Conservation (phyloP, 2,888 invertebrate species). For the Coenonympha arcania region DNA sequence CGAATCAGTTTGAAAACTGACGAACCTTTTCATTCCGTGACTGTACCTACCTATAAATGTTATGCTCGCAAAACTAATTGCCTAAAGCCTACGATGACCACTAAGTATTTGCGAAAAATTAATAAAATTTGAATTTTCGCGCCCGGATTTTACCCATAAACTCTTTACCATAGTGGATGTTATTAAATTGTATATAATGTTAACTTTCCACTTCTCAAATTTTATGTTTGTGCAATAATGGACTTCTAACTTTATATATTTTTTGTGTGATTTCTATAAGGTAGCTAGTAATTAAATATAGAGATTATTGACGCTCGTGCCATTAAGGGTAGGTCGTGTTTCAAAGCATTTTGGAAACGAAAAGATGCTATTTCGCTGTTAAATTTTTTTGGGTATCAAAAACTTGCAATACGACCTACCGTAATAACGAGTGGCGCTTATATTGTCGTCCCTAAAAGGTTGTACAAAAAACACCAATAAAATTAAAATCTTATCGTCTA, state of each 20-base stretch:
- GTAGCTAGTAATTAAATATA: background rate
- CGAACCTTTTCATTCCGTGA: too few relatives aligned
- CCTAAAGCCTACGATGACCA: too few relatives aligned
- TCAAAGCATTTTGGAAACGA: background rate
- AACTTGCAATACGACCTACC: background rate
- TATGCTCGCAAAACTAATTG: too few relatives aligned
- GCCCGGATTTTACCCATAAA: too few relatives aligned
- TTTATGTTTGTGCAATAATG: background rate
- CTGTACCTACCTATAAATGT: too few relatives aligned
- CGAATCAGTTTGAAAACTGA: too few relatives aligned
- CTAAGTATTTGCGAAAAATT: too few relatives aligned
- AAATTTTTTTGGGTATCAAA: too few relatives aligned
- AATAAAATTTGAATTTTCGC: too few relatives aligned
- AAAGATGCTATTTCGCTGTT: too few relatives aligned
- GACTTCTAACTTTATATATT: background rate
- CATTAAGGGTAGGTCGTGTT: background rate
- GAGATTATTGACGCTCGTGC: background rate
- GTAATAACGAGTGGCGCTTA: background rate
- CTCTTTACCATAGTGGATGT: background rate
- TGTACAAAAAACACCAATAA: slow-evolving; percentile 18
- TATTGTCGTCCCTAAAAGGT: slow-evolving; percentile 5
- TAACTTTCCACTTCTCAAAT: background rate
- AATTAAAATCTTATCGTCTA: slow-evolving; percentile 9
- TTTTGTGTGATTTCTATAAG: background rate
- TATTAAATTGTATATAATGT: background rate